Percentiles rank a stretch among this genome's conserved stretches.
phyloP scores from a whole-genome alignment of 2,113 vertebrate genomes.

The Trichomycterus rosablanca region DNA sequence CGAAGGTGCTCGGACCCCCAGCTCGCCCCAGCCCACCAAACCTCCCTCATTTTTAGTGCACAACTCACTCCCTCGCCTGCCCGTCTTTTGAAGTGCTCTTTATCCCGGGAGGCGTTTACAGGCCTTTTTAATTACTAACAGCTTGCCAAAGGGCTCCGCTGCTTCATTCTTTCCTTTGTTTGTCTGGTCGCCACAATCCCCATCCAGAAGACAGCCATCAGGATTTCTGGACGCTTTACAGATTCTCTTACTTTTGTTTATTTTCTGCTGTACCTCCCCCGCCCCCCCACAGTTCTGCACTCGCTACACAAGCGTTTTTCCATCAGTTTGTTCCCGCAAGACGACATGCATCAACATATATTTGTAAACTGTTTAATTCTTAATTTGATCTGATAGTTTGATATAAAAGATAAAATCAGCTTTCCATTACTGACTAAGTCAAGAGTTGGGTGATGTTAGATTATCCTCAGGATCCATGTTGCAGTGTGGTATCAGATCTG shows the following conservation, averaged over 20 bases:
- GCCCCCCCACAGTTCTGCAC: too few species aligned
- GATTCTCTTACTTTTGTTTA: slow-evolving; percentile 31
- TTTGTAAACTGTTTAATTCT: too few species aligned
- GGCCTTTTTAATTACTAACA: slow-evolving; percentile 77
- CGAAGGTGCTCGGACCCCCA: slow-evolving; percentile 43
- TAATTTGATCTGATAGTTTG: too few species aligned
- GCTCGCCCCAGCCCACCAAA: slow-evolving; percentile 15
- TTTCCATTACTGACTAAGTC: too few species aligned
- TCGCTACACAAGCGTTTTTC: slow-evolving; percentile 41
- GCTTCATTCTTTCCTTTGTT: slow-evolving; percentile 68
- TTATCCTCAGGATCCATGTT: too few species aligned
- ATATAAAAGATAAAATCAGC: too few species aligned
- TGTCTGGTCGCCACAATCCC: slow-evolving; percentile 59
- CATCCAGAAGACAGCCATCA: slow-evolving; percentile 44
- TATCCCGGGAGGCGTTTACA: slow-evolving; percentile 70
- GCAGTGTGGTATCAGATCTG: too few species aligned
- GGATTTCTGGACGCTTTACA: slow-evolving; percentile 39
- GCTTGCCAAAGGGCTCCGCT: slow-evolving; percentile 68
- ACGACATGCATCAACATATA: too few species aligned
- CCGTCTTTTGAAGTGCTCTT: slow-evolving; percentile 76
- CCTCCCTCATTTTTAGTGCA: slow-evolving; percentile 12
- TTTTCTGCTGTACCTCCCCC: slow-evolving; percentile 32
- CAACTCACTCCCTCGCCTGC: slow-evolving; percentile 31
- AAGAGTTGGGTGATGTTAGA: too few species aligned
- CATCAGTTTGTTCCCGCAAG: slow-evolving; percentile 44